phyloP scores from a whole-genome alignment of 2,797 vertebrate species.

The Dendrocincla tyrannina region DNA sequence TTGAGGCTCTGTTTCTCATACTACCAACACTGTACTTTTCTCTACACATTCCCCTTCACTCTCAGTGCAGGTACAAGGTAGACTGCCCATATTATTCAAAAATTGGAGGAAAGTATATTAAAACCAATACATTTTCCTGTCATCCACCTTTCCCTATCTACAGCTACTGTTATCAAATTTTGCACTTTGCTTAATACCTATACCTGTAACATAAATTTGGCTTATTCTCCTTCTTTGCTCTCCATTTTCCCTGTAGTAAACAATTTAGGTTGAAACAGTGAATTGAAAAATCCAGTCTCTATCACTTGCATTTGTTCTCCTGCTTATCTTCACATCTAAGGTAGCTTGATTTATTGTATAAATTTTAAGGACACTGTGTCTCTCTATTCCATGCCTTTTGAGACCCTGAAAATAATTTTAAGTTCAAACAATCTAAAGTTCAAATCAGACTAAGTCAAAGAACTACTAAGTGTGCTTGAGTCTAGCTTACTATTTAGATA shows the following conservation, averaged over 20 bases:
- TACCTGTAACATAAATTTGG: not conserved
- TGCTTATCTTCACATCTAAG: not conserved
- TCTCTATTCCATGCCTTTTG: not conserved
- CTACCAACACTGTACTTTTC: not conserved
- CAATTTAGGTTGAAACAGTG: not conserved
- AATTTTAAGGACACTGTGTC: not conserved
- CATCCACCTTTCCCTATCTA: not conserved
- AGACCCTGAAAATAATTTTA: not conserved
- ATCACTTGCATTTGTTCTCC: not conserved
- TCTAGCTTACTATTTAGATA: not conserved
- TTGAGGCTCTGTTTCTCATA: no score
- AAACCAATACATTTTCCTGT: not conserved
- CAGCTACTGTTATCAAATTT: not conserved
- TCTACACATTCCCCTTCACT: not conserved
- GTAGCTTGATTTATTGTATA: not conserved
- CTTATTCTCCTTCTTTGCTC: not conserved
- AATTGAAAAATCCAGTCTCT: not conserved
- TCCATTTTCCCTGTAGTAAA: not conserved
- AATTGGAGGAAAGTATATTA: not conserved
- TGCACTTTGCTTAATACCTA: not conserved
- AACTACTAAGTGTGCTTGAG: not conserved
- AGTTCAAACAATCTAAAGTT: not conserved
- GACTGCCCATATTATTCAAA: not conserved
- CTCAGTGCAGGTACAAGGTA: not conserved
- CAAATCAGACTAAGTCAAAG: not conserved